Conservation (phyloP, 1,140 invertebrate species). For the Drosophila kohkoa region DNA sequence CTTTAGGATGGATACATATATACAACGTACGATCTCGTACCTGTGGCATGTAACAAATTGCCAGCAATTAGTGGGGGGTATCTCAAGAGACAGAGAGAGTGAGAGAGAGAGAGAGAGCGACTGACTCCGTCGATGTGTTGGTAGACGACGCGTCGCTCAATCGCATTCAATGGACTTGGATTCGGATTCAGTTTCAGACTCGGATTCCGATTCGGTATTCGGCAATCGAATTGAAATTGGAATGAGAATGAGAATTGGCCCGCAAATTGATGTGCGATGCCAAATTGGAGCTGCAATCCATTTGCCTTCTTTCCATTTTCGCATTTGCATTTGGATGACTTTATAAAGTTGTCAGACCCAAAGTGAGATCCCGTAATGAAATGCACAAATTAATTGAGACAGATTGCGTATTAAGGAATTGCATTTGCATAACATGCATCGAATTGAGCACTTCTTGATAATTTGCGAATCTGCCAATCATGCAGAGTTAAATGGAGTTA, state of each 20-base stretch:
- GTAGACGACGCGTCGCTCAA: conserved; percentile 21
- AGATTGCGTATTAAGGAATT: conserved; percentile 29
- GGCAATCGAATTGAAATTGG: neutral
- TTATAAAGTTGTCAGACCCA: conserved; percentile 41
- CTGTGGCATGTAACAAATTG: conserved; percentile 70
- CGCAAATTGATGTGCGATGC: conserved; percentile 47
- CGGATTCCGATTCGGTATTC: no score
- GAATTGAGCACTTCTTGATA: conserved; percentile 1
- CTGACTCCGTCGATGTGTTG: neutral
- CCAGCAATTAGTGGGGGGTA: conserved; percentile 67
- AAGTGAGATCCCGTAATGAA: conserved; percentile 32
- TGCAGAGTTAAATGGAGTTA: neutral
- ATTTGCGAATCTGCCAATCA: neutral
- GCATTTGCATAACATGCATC: conserved; percentile 9
- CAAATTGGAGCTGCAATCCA: conserved; percentile 51
- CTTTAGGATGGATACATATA: neutral
- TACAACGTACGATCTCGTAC: conserved; percentile 23
- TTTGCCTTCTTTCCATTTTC: conserved; percentile 11
- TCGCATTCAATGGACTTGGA: conserved; percentile 3
- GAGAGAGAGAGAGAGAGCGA: neutral
- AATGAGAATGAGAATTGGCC: conserved; percentile 12
- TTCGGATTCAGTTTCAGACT: neutral
- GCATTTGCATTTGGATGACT: conserved; percentile 43
- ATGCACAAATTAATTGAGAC: conserved; percentile 51
- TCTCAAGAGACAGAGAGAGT: conserved; percentile 16